phyloP scores from a whole-genome alignment of 2,113 vertebrate genomes.

The Pygoscelis adeliae region DNA sequence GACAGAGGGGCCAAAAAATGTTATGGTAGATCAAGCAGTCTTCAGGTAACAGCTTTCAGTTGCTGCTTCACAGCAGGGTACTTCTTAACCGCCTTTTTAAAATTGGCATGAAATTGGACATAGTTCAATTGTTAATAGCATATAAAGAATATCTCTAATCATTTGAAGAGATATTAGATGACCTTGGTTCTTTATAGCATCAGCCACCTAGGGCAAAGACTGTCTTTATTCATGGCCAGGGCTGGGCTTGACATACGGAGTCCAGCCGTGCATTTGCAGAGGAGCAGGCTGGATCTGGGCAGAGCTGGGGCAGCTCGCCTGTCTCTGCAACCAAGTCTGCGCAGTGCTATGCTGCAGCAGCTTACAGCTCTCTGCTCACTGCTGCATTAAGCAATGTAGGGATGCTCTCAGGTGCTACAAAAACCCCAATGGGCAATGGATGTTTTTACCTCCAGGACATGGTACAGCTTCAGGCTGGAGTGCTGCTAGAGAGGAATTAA shows the following conservation, averaged over 20 bases:
- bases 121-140: not conserved
- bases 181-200: not conserved
- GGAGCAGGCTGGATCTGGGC: not conserved
- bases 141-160: not conserved
- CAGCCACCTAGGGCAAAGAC: not conserved
- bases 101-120: not conserved
- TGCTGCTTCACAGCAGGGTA: not conserved
- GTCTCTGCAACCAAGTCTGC: not conserved
- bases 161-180: not conserved
- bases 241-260: accelerated
- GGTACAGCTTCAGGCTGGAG: not conserved
- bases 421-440: not conserved
- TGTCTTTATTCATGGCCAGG: not conserved
- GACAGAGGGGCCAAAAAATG: not conserved
- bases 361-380: not conserved
- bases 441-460: not conserved
- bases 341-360: not conserved
- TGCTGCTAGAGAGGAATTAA: not conserved
- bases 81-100: not conserved
- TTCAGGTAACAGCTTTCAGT: conserved; percentile 1
- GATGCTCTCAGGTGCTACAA: not conserved
- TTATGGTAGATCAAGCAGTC: not conserved
- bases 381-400: not conserved
- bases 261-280: not conserved
- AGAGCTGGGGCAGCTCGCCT: not conserved